Evolutionary conservation across 2,888 invertebrate genomes (phyloP).

Genomic region (Pogonocherus hispidulus): DNA sequence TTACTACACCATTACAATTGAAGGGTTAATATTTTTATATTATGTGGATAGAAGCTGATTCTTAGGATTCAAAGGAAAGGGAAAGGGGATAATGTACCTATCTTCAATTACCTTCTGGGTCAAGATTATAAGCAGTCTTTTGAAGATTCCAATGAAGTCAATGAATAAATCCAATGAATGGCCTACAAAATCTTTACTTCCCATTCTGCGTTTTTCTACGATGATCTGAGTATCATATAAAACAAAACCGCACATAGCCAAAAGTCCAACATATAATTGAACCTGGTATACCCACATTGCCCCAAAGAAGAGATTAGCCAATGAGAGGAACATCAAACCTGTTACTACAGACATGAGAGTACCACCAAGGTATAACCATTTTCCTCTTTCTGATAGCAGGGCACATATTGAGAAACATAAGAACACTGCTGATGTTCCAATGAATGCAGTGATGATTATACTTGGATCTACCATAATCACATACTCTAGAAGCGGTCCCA

Average conservation of each 20-base stretch:
- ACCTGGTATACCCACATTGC: slow-evolving; percentile 82
- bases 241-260: slow-evolving; percentile 95
- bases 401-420: slow-evolving; percentile 92
- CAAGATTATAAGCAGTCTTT: slow-evolving; percentile 90
- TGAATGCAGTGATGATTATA: slow-evolving; percentile 88
- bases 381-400: slow-evolving; percentile 86
- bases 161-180: slow-evolving; percentile 95
- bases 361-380: slow-evolving; percentile 83
- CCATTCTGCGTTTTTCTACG: slow-evolving; percentile 90
- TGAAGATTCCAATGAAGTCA: slow-evolving; percentile 95
- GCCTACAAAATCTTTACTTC: slow-evolving; percentile 92
- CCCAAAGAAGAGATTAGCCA: slow-evolving; percentile 89
- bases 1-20: too few species aligned
- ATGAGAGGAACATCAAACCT: slow-evolving; percentile 81
- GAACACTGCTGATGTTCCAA: slow-evolving; percentile 90
- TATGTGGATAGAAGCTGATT: too few species aligned
- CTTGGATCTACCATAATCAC: slow-evolving; percentile 87
- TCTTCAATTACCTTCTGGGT: slow-evolving; percentile 82
- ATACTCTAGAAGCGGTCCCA: slow-evolving; percentile 88
- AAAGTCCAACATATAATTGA: slow-evolving; percentile 89
- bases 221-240: slow-evolving; percentile 98
- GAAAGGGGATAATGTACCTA: slow-evolving; percentile 56
- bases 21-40: too few species aligned
- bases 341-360: slow-evolving; percentile 87
- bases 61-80: slow-evolving; percentile 6